Conservation (phyloP, 2,113 vertebrate genomes). For the Penelope pileata region DNA sequence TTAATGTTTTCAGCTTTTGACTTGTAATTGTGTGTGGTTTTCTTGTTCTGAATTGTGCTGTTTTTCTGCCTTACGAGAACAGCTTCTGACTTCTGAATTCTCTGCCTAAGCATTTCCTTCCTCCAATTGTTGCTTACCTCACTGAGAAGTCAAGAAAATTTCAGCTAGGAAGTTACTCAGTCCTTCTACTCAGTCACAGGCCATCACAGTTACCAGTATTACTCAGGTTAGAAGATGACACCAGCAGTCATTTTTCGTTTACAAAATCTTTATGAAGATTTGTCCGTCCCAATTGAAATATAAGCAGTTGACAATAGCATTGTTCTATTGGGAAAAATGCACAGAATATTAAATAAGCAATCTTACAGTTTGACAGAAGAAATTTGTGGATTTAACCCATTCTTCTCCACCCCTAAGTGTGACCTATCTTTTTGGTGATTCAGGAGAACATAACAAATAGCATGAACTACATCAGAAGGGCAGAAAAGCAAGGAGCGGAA, state of each 20-base stretch:
- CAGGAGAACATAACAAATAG: neutral
- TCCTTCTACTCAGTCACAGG: neutral
- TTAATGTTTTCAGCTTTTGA: neutral
- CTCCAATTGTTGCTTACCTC: slow-evolving; percentile 59
- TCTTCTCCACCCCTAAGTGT: neutral
- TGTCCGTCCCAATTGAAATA: neutral
- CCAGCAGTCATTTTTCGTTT: neutral
- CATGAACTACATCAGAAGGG: neutral
- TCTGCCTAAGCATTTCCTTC: slow-evolving; percentile 48
- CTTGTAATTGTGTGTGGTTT: neutral
- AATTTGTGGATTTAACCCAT: neutral
- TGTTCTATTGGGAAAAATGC: neutral
- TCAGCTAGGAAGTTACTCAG: neutral
- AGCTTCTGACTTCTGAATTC: slow-evolving; percentile 25
- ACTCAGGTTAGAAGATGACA: neutral
- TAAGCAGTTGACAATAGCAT: neutral
- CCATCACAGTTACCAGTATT: neutral
- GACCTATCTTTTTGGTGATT: neutral
- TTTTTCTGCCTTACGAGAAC: slow-evolving; percentile 21
- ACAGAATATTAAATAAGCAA: neutral
- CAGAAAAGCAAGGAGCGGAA: neutral
- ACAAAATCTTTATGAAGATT: neutral
- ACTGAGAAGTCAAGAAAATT: slow-evolving; percentile 20
- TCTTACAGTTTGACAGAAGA: neutral
- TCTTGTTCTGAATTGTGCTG: neutral